These are phyloP conservation scores for Trematomus loennbergii DNA, from an alignment of 2,113 vertebrate genomes.

Conservation along the genomic window DNA sequence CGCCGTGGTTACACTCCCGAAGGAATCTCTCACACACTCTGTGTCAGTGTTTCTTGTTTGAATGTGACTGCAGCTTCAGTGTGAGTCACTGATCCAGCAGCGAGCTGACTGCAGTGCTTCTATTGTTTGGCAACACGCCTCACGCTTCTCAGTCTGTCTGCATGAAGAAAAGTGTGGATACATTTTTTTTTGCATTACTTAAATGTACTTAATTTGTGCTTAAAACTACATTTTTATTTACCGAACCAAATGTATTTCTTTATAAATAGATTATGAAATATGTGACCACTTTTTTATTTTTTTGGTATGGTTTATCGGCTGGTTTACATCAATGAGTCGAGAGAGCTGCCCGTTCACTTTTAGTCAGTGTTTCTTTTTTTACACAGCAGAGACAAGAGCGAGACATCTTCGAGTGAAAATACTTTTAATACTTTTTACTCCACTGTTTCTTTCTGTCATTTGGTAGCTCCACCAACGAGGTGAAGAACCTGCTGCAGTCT, in stretches of 20 bases:
- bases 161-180: slow-evolving; percentile 4
- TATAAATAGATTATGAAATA: neutral
- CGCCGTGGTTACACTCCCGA: slow-evolving; percentile 34
- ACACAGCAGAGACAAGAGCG: slow-evolving; percentile 4
- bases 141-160: slow-evolving; percentile 30
- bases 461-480: slow-evolving; percentile 96
- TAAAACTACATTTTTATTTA: neutral
- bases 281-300: no score
- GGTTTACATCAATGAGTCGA: slow-evolving; percentile 19
- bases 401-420: slow-evolving; percentile 3
- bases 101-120: slow-evolving; percentile 76
- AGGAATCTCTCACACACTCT: slow-evolving; percentile 49
- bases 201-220: neutral
- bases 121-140: slow-evolving; percentile 67
- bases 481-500: slow-evolving; percentile 99
- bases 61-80: slow-evolving; percentile 69
- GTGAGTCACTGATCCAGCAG: slow-evolving; percentile 76
- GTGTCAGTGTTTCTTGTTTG: slow-evolving; percentile 61
- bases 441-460: neutral
- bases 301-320: no score
- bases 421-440: neutral
- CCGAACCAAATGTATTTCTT: neutral
- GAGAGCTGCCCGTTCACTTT: slow-evolving; percentile 32
- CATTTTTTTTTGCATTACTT: neutral
- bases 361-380: slow-evolving; percentile 32